Percentiles rank a stretch among this genome's conserved stretches.
Conservation (phyloP, 92 coral and sea anemone species). For the Heliopora coerulea region DNA sequence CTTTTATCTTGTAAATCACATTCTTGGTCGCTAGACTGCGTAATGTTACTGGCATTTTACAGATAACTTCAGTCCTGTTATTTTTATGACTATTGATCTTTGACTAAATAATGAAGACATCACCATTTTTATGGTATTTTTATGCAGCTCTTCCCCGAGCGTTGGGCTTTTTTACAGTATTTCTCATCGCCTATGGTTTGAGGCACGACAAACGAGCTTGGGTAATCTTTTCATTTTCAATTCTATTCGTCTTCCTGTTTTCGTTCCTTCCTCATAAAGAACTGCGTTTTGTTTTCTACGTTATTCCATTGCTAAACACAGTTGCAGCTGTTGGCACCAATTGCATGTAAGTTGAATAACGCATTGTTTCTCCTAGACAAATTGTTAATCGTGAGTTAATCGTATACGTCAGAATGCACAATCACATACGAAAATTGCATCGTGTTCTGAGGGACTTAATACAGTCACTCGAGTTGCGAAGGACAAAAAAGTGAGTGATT, state of each 20-base stretch:
- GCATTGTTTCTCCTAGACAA: background rate
- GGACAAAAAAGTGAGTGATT: no score
- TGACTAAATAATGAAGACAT: constrained; percentile 65
- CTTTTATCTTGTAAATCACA: no score
- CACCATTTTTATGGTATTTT: constrained; percentile 93
- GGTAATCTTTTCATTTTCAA: constrained; percentile 62
- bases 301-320: constrained; percentile 78
- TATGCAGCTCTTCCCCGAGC: constrained; percentile 95
- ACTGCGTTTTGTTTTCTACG: constrained; percentile 85
- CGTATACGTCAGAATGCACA: no score
- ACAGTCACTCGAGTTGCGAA: no score
- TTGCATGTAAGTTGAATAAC: constrained; percentile 64
- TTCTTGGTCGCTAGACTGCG: no score
- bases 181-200: constrained; percentile 78
- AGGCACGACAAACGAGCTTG: constrained; percentile 82
- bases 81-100: no score
- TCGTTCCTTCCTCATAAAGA: constrained; percentile 96
- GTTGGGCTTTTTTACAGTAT: constrained; percentile 60
- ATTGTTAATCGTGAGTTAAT: no score
- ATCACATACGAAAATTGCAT: no score
- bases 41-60: no score
- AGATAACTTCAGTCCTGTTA: no score
- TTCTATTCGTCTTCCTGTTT: constrained; percentile 74
- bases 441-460: no score
- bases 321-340: constrained; percentile 94